phyloP scores from a whole-genome alignment of 2,113 vertebrate species.

The Bos indicus region DNA sequence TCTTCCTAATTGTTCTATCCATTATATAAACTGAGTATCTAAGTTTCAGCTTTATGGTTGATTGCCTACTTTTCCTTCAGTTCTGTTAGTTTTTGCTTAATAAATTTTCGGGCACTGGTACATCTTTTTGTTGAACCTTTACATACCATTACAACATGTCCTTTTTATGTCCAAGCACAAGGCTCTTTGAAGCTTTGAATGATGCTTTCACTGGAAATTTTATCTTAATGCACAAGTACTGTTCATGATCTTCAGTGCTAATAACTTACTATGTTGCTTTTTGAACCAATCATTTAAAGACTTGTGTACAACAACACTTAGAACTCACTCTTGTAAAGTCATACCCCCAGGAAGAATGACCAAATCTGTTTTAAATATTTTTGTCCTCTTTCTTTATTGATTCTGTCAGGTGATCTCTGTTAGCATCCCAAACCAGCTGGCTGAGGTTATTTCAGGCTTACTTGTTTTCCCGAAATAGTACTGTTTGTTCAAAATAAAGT shows the following conservation, averaged over 20 bases:
- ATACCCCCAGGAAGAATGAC: background rate
- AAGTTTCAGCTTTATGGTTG: background rate
- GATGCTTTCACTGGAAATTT: background rate
- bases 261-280: background rate
- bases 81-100: background rate
- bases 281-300: background rate
- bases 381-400: slow-evolving; percentile 14
- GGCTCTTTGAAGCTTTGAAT: background rate
- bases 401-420: slow-evolving; percentile 17
- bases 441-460: slow-evolving; percentile 43
- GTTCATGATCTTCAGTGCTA: background rate
- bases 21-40: background rate
- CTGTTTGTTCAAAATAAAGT: slow-evolving; percentile 47
- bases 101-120: background rate
- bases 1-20: background rate
- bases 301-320: background rate
- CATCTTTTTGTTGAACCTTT: background rate
- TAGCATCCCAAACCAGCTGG: slow-evolving; percentile 9
- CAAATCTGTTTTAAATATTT: slow-evolving; percentile 12
- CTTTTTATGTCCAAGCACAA: background rate
- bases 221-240: background rate
- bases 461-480: slow-evolving; percentile 49
- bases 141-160: background rate
- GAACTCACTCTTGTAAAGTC: background rate
- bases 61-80: background rate